Evolutionary conservation across 2,113 vertebrate species (phyloP), one percentile per base, ranked within the genome.

Genomic region (Scopus umbretta): DNA sequence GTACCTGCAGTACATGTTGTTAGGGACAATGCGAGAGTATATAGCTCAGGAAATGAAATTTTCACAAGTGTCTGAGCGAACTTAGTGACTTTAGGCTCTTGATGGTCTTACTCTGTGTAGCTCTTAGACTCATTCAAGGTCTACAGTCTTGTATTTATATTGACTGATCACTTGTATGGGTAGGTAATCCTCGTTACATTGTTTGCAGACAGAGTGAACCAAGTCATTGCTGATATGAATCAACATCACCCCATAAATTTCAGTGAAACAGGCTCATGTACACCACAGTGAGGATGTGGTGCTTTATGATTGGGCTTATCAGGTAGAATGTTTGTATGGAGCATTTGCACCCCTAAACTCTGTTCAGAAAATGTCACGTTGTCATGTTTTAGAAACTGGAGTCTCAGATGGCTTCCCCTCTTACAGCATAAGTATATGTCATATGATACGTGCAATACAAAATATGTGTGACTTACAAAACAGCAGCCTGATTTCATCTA

Each of bases 1-100:
- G n/a, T n/a, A n/a, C 74, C 49, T 4, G 1, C 76, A 30, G n/a
- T 10, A 1, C 10, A 0, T 2, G 40, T 61, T 74, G 30, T n/a
- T 42, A 17, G 14, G 58, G 45, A 25, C 56, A 42, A n/a, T 62
- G 49, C 2, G 1, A 62, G 36, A 13, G 12, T 72, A 7, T 5
- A 22, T 20, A 42, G 29, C 56, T 11, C 7, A 2, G 73, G 0
- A 61, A 62, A 17, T 75, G 32, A 88, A 66, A 85, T 88, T 80
- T 90, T 62, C 40, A 50, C 55, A 43, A 76, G 66, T 45, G 26
- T 62, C 49, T 74, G 19, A 34, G n/a, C 61, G 61, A 94, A 75
- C 36, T 75, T 63, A 27, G 23, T 59, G 34, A 14, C 52, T 55
- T 55, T 59, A 4, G 27, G 45, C 42, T 45, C 50, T 86, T 18